A percentile compares a stretch with the other conserved stretches of the same genome.
phyloP scores from a whole-genome alignment of 35 echinoderm and acorn worm genomes.

The Apostichopus parvimensis region DNA sequence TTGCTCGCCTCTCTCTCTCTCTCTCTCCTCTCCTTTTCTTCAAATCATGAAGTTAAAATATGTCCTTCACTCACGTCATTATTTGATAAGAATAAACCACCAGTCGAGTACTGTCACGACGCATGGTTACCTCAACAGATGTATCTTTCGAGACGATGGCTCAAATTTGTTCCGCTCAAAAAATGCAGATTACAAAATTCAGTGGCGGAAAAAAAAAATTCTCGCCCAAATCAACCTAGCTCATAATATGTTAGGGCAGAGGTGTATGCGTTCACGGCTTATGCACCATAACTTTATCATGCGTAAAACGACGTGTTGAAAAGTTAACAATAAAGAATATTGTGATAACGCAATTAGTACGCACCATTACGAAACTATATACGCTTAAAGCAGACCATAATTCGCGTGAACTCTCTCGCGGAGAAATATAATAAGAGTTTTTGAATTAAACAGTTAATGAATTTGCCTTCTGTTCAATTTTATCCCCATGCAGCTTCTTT shows the following conservation, averaged over 20 bases:
- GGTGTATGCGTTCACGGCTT: conserved; percentile 32
- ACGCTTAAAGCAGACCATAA: conserved; percentile 31
- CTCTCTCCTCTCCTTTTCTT: not conserved
- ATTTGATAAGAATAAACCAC: not conserved
- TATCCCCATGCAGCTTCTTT: not conserved
- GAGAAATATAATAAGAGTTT: not conserved
- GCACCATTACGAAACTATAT: conserved; percentile 6
- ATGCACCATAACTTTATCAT: conserved; percentile 16
- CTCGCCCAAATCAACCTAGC: not conserved
- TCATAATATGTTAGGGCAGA: not conserved
- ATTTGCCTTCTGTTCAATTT: conserved; percentile 26
- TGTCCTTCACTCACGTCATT: not conserved
- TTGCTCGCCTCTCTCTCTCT: not conserved
- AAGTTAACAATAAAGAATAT: conserved; percentile 17
- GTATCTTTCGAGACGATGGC: not conserved
- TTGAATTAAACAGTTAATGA: conserved; percentile 48
- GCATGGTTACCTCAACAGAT: conserved; percentile 25
- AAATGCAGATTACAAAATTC: conserved; percentile 8
- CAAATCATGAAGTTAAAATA: too few relatives aligned
- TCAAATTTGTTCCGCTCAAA: not conserved
- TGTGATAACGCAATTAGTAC: conserved; percentile 34
- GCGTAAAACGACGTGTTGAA: not conserved
- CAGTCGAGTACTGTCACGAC: conserved; percentile 21
- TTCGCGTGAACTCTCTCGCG: conserved; percentile 22
- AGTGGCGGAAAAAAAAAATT: not conserved